phyloP scores from a whole-genome alignment of 2,113 vertebrate genomes.

The Phodopus roborovskii region DNA sequence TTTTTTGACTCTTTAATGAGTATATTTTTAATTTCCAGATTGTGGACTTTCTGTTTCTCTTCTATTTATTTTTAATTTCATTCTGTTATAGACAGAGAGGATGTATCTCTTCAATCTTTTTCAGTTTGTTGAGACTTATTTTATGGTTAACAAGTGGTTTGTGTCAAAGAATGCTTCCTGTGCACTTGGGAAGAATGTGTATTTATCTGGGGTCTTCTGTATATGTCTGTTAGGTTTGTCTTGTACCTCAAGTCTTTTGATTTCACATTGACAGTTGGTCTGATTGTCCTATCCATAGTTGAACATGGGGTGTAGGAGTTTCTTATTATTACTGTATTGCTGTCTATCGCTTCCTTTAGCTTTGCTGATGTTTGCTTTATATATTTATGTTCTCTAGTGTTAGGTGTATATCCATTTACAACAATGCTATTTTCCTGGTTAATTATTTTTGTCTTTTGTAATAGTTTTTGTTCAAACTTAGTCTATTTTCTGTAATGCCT shows the following conservation, averaged over 20 bases:
- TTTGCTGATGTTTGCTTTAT: background rate
- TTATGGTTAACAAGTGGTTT: background rate
- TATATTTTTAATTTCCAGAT: background rate
- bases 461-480: background rate
- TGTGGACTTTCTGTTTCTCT: background rate
- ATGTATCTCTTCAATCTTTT: background rate
- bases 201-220: background rate
- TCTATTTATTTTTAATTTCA: slow-evolving; percentile 1
- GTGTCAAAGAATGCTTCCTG: background rate
- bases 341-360: background rate
- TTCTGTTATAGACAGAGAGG: background rate
- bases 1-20: background rate
- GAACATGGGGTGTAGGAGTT: background rate
- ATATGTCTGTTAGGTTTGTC: background rate
- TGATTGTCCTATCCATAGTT: background rate
- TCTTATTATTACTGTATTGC: background rate
- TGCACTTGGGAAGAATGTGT: background rate
- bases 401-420: background rate
- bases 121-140: background rate
- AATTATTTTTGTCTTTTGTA: background rate
- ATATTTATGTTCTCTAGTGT: background rate
- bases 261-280: background rate
- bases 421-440: background rate
- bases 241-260: background rate
- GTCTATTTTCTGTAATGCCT: background rate